phyloP scores from a whole-genome alignment of 2,113 vertebrate species.

The Numenius arquata region DNA sequence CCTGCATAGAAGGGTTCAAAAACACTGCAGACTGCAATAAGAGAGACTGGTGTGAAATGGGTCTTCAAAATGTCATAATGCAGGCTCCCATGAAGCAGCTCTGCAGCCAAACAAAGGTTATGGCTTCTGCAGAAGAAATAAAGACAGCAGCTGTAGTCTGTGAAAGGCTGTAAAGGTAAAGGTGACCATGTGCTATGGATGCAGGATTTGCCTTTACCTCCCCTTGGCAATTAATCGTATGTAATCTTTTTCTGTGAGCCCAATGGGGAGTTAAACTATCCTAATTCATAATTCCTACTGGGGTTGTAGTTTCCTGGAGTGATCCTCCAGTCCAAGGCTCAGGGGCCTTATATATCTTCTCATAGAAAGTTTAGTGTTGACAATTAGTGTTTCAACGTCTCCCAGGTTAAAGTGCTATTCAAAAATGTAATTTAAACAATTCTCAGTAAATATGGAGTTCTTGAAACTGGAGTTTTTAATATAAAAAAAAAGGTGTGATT shows the following conservation, averaged over 20 bases:
- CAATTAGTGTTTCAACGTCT: background rate
- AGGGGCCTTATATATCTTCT: background rate
- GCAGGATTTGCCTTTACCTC: background rate
- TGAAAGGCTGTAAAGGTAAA: background rate
- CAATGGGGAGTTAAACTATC: background rate
- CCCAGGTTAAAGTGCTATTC: background rate
- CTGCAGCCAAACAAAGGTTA: background rate
- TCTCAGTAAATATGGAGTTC: background rate
- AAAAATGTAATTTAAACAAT: background rate
- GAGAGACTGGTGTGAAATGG: background rate
- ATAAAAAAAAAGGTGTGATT: background rate
- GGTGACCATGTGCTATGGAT: fast-evolving
- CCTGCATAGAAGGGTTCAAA: background rate
- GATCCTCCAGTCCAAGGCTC: background rate
- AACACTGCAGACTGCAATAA: background rate
- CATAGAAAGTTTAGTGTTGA: background rate
- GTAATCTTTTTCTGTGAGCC: background rate
- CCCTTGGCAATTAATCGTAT: background rate
- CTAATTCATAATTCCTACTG: background rate
- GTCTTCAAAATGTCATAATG: background rate
- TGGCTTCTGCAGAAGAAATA: background rate
- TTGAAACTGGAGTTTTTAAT: background rate
- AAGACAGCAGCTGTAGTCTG: background rate
- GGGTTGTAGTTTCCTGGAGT: background rate
- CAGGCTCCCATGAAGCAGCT: background rate